Conservation (phyloP, 2,113 vertebrate genomes). For the Trematomus loennbergii region DNA sequence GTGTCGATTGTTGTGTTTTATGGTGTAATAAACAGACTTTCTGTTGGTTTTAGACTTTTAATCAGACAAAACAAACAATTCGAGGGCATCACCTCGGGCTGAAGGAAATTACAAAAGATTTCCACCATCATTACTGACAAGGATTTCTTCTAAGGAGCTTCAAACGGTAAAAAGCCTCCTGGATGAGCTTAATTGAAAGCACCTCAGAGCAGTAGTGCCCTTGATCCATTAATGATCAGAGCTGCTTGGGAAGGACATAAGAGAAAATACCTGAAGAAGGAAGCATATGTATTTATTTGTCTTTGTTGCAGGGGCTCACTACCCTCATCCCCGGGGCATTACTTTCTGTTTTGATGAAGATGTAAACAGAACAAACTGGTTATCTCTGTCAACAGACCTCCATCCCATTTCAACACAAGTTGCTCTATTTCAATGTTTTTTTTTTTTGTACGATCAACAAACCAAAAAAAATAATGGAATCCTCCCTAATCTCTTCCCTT, state of each 20-base stretch:
- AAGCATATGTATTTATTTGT: neutral
- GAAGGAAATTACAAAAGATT: neutral
- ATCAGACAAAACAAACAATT: too few species aligned
- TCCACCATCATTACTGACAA: neutral
- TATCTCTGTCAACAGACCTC: slow-evolving; percentile 58
- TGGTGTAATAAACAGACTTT: too few species aligned
- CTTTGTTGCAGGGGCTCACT: neutral
- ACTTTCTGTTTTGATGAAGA: slow-evolving; percentile 45
- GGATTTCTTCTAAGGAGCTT: slow-evolving; percentile 3
- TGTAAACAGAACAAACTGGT: slow-evolving; percentile 42
- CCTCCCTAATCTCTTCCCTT: slow-evolving; percentile 33
- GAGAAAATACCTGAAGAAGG: slow-evolving; percentile 10
- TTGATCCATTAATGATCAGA: slow-evolving; percentile 17
- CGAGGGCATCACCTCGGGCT: too few species aligned
- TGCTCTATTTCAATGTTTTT: slow-evolving; percentile 31
- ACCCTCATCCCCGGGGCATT: slow-evolving; percentile 12
- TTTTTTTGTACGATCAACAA: slow-evolving; percentile 29
- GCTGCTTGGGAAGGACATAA: neutral
- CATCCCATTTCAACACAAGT: slow-evolving; percentile 27
- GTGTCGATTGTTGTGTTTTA: too few species aligned
- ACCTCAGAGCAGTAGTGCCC: neutral
- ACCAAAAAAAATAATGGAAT: slow-evolving; percentile 46
- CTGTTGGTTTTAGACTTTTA: too few species aligned
- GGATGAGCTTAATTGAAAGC: slow-evolving; percentile 1
- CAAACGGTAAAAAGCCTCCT: neutral